Base-by-base conservation (phyloP, 2,113 vertebrate species). In the Australoheros scitulus region DNA sequence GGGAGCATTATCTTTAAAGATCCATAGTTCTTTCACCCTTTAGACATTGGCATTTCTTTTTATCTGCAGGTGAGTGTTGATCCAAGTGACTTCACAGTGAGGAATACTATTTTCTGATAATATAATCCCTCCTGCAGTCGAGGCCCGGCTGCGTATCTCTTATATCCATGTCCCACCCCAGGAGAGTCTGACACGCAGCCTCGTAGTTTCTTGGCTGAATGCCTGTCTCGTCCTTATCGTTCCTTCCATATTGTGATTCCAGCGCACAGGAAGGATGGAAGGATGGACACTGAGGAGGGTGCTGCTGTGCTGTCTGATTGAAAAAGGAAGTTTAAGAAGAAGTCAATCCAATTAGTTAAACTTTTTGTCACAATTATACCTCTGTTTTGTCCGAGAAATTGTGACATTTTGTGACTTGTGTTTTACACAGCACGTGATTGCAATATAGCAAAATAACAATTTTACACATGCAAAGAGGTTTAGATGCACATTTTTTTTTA, bases 61-160 rank as follows among this genome's bases (percentile, higher is more conserved):
- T 68, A 87, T 91, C 84, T 81, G 79, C 50, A 43, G 47, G 43
- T 14, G 58, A 83, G 78, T 83, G 83, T 76, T 88, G 87, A 90
- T 84, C 81, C 79, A 64, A 81, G 85, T 74, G 82, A 86, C 83
- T 76, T 85, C 72, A 84, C 79, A 88, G 81, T 41, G 82, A 84
- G 84, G 84, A 91, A 89, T 87, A 83, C 82, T 70, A 87, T 91
- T 93, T 92, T 87, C 91, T 91, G 91, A 92, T 88, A 85, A 88
- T 79, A 86, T 90, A 93, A 94, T 93, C 90, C 88, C 80, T 88
- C 84, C 75, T 68, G 61, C 14, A 36, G 87, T 63, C 87, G 75
- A 76, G 82, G 47, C 84, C 58, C 11, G 4, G 86, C 26, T 72
- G 68, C 26, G 20, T 89, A 81, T 92, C 83, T 88, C 76, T 80